Base-by-base conservation (phyloP, 2,113 vertebrate genomes). In the Hyaena hyaena region DNA sequence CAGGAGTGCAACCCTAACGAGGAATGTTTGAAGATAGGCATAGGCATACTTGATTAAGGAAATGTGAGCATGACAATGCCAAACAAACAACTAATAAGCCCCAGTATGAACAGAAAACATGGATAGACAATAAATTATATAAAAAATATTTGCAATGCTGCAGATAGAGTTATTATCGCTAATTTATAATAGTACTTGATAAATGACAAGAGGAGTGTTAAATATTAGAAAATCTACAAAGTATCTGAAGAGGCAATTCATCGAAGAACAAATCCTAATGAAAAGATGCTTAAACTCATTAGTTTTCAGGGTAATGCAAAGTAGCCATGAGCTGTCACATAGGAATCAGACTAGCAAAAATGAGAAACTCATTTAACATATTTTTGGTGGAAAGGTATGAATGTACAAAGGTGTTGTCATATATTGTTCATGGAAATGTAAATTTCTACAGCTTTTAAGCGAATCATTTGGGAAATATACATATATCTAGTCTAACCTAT, bases 141-240 rank as follows among this genome's bases (percentile, higher is more conserved):
- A 92, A 88, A 94, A 87, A 76, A 33, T 24, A 83, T 23, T 65
- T 88, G 14, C 23, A 88, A 48, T 71, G 16, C 35, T 77, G 48
- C 77, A 83, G 66, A 73, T 90, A 65, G 7, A 35, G 55, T 92
- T 89, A 84, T 94, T 95, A 81, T 77, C 50, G 92, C 50, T 91
- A 90, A 90, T 93, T 87, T 97, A 95, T 81, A 88, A 65, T 81
- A 96, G 81, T 89, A 71, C 31, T 96, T 94, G 73, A 96, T 76
- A 88, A 95, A 71, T 96, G 88, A 88, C 58, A 95, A 88, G 87
- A 96, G 80, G 31, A 66, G 14, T 83, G 26, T 31, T 95, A 94
- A 82, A 86, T 95, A 89, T 93, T 95, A 95, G 21, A 88, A 95
- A 96, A 89, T 89, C 58, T 73, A 71, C 35, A 82, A 76, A 87